Evolutionary conservation across 2,797 vertebrate genomes (phyloP).

Genomic region (Triplophysa bombifrons): DNA sequence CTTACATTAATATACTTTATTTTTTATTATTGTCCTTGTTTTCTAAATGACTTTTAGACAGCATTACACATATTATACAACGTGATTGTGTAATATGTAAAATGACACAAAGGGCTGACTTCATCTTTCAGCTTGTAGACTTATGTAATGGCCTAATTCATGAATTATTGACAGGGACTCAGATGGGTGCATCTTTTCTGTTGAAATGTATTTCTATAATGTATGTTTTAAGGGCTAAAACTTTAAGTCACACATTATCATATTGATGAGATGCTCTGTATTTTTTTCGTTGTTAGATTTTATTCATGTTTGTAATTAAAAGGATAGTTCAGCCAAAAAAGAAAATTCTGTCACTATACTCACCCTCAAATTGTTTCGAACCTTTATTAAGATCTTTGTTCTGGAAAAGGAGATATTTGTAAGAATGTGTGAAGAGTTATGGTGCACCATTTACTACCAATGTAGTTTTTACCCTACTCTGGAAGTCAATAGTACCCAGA

Average conservation of each 20-base stretch:
- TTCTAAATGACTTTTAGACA: not conserved
- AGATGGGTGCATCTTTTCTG: not conserved
- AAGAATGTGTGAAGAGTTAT: too few relatives aligned
- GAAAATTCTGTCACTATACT: too few relatives aligned
- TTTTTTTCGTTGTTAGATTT: too few relatives aligned
- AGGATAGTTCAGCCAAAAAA: too few relatives aligned
- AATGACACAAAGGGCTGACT: not conserved
- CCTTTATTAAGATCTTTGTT: too few relatives aligned
- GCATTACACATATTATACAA: not conserved
- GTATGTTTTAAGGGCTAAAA: not conserved
- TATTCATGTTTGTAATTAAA: not conserved
- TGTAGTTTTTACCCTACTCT: too few relatives aligned
- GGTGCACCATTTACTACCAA: too few relatives aligned
- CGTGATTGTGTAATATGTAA: not conserved
- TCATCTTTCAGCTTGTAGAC: not conserved
- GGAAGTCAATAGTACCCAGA: too few relatives aligned
- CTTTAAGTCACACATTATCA: not conserved
- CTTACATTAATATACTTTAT: not conserved
- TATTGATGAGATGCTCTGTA: too few relatives aligned
- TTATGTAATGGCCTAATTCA: not conserved
- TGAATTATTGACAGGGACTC: conserved; percentile 2
- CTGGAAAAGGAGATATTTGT: too few relatives aligned
- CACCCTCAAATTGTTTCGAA: too few relatives aligned
- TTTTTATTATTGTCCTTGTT: not conserved
- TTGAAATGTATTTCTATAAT: not conserved